phyloP scores from a whole-genome alignment of 2,113 vertebrate genomes.

The Tychaedon coryphoeus region DNA sequence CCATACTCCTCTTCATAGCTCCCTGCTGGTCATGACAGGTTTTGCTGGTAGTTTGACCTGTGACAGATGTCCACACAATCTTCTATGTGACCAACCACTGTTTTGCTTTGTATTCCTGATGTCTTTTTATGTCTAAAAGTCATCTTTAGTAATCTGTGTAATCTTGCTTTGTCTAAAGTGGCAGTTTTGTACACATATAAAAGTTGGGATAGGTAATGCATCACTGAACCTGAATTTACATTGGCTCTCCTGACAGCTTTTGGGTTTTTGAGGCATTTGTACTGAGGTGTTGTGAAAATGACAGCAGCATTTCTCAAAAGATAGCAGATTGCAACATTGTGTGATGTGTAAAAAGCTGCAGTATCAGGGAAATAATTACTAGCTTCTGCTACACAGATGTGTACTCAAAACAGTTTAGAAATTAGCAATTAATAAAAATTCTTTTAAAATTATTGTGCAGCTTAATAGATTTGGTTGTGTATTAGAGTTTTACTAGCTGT shows the following conservation, averaged over 20 bases:
- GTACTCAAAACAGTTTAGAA: not conserved
- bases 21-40: not conserved
- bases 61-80: slow-evolving; percentile 26
- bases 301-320: not conserved
- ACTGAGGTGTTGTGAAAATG: not conserved
- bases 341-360: not conserved
- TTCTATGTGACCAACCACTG: slow-evolving; percentile 25
- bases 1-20: not conserved
- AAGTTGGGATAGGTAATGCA: not conserved
- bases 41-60: slow-evolving; percentile 31
- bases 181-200: not conserved
- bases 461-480: not conserved
- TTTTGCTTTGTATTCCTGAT: not conserved
- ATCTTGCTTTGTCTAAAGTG: not conserved
- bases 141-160: not conserved
- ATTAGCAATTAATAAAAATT: not conserved
- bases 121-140: not conserved
- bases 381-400: not conserved
- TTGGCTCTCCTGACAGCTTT: not conserved
- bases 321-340: not conserved
- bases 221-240: not conserved
- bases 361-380: not conserved
- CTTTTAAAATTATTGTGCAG: not conserved
- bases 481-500: not conserved
- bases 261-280: not conserved